Conservation (phyloP, 2,888 invertebrate species). For the Leucania comma region DNA sequence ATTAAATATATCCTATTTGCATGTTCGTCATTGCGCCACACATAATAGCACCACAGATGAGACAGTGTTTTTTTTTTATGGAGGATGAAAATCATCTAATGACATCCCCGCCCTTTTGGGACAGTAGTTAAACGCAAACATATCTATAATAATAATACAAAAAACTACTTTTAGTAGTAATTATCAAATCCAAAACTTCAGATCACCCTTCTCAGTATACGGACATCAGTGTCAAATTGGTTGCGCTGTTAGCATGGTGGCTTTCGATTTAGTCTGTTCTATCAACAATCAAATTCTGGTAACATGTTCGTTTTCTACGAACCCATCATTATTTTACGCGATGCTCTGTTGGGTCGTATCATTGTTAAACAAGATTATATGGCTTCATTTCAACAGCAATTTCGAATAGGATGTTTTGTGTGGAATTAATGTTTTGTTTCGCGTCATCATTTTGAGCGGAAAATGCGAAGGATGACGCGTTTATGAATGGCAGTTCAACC, state of each 20-base stretch:
- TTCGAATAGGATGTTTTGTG: conserved; percentile 4
- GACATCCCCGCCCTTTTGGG: too few species aligned
- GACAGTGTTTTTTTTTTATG: too few species aligned
- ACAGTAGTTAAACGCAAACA: too few species aligned
- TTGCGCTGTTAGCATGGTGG: conserved; percentile 54
- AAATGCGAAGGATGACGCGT: neutral
- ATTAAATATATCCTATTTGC: too few species aligned
- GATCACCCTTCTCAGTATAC: conserved; percentile 18
- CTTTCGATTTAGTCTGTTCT: conserved; percentile 57
- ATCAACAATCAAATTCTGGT: conserved; percentile 6
- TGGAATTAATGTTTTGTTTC: neutral
- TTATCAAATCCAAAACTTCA: conserved; percentile 21
- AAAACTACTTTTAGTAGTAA: too few species aligned
- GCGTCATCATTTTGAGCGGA: neutral
- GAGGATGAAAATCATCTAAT: too few species aligned
- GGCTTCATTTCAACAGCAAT: neutral
- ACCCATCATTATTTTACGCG: conserved; percentile 12
- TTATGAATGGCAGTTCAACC: neutral
- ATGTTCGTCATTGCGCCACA: too few species aligned
- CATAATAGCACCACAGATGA: too few species aligned
- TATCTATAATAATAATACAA: too few species aligned
- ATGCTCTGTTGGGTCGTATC: neutral
- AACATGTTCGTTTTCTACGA: conserved; percentile 30
- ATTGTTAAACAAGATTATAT: conserved; percentile 6
- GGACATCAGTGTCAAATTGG: conserved; percentile 63